Evolutionary conservation across 2,797 vertebrate species (phyloP).

Genomic region (Dryobates pubescens): DNA sequence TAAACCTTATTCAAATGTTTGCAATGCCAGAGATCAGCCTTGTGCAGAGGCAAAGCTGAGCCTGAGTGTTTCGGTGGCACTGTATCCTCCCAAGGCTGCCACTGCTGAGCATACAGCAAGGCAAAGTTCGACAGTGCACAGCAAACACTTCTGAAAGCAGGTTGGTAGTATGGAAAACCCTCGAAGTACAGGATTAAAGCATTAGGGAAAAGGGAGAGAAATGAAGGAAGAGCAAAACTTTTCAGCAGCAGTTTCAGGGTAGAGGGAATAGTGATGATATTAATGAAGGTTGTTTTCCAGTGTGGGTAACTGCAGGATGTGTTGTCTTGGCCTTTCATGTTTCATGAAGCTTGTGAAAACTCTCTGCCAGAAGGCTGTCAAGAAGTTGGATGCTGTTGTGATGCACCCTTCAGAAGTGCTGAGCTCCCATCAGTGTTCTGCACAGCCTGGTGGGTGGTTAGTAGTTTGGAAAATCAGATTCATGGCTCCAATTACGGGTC

Average conservation of each 20-base stretch:
- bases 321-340: conserved; percentile 6
- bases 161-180: not conserved
- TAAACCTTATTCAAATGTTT: not conserved
- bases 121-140: not conserved
- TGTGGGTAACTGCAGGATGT: conserved; percentile 10
- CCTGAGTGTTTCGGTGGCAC: not conserved
- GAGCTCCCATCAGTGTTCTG: not conserved
- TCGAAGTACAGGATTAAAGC: not conserved
- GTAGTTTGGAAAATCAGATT: conserved; percentile 35
- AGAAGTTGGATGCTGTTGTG: not conserved
- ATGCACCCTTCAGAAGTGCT: not conserved
- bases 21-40: not conserved
- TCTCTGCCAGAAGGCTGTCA: conserved; percentile 10
- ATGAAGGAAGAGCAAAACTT: not conserved
- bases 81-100: not conserved
- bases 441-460: not conserved
- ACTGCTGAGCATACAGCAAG: not conserved
- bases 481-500: not conserved
- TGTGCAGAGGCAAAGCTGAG: not conserved
- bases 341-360: conserved; percentile 4
- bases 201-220: not conserved
- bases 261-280: not conserved
- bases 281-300: conserved; percentile 29
- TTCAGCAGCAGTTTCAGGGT: not conserved
- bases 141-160: not conserved